phyloP scores from a whole-genome alignment of 2,797 vertebrate genomes.

The Sebastes paucispinis region DNA sequence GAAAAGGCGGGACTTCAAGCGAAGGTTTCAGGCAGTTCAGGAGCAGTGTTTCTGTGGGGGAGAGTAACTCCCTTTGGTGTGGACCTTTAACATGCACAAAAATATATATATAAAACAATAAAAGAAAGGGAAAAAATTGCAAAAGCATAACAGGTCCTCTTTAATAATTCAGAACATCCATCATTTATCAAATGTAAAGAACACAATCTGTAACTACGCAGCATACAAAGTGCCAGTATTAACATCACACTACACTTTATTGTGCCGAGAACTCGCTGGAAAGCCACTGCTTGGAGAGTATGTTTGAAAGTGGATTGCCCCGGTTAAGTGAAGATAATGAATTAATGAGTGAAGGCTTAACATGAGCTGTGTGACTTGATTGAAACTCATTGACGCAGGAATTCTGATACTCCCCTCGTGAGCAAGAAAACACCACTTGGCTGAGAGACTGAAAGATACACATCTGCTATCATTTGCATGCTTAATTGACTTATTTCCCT shows the following conservation, averaged over 20 bases:
- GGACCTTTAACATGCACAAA: too few relatives aligned
- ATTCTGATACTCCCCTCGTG: neutral
- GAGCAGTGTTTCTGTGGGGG: too few relatives aligned
- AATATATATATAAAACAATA: too few relatives aligned
- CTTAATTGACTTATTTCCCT: conserved; percentile 25
- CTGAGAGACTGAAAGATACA: conserved; percentile 4
- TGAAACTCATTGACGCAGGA: conserved; percentile 10
- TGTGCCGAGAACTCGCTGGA: neutral
- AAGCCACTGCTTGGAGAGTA: neutral
- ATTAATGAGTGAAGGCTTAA: conserved; percentile 31
- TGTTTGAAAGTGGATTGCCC: conserved; percentile 25
- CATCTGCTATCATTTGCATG: conserved; percentile 21
- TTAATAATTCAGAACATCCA: neutral
- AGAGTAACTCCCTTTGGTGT: too few relatives aligned
- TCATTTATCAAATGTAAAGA: neutral
- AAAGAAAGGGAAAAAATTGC: too few relatives aligned
- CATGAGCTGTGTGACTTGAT: conserved; percentile 9
- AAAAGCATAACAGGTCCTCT: too few relatives aligned
- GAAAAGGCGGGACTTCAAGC: too few relatives aligned
- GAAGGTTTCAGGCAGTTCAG: too few relatives aligned
- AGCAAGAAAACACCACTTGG: neutral
- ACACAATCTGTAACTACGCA: neutral
- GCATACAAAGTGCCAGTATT: neutral
- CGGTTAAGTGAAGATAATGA: conserved; percentile 31
- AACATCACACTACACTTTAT: neutral